Base-by-base conservation (phyloP, 2,797 vertebrate genomes). In the Aselliscus stoliczkanus region DNA sequence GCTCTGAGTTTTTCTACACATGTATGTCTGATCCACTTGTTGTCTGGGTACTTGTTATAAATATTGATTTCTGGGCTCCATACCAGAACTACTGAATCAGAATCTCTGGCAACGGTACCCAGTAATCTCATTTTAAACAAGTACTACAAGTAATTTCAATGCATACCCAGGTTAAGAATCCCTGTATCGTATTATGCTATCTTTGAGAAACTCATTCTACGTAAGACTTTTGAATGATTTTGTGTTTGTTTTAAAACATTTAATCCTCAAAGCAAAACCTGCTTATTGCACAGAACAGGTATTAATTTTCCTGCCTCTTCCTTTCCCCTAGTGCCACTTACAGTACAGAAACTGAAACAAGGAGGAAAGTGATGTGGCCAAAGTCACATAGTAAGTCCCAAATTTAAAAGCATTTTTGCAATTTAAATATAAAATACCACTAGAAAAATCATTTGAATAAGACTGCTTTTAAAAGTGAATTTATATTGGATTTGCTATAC, bases 371-470 rank as follows among this genome's bases (percentile, higher is more conserved):
- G 34, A 37, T 60, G 72, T 94, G 2, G 18, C 14, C 86, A 29
- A 82, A 90, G 25, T 39, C 65, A 79, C 54, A 77, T 4, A 76
- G 25, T 84, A 34, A 75, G 5, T 73, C 10, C 47, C 23, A 84
- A 73, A 90, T 93, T 77, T 90, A 47, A 94, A 97, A 88, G 27
- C 17, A 83, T 34, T 93, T 90, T 60, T 95, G 54, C 17, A 60
- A 20, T 84, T 96, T 90, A 90, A 82, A 92, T 86, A 70, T 42
- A 88, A 90, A 90, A 25, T n/a, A 34, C n/a, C 29, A 64, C n/a
- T 73, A 84, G 31, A 29, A 80, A 88, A 86, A 86, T 72, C 39
- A 31, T 83, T 93, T 77, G 31, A 86, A 50, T 62, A 93, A 88
- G 52, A 91, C 64, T 54, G 8, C 15, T 72, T 60, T 73, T 67